Percentiles rank a stretch among this genome's conserved stretches.
These are phyloP conservation scores for Pangasianodon hypophthalmus DNA, from an alignment of 2,113 vertebrate species.

Conservation along the genomic window DNA sequence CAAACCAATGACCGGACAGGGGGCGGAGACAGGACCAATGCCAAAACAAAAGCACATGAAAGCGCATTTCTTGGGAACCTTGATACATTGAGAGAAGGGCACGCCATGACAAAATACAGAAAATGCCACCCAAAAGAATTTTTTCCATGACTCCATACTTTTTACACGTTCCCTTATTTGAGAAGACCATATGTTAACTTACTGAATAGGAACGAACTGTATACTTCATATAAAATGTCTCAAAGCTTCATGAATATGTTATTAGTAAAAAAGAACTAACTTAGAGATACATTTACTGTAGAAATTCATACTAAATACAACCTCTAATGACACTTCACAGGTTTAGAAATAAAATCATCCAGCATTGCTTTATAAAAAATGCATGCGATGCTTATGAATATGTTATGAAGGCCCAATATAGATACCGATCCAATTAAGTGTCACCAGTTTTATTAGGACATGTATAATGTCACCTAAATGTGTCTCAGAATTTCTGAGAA, in stretches of 20 bases:
- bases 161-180: neutral
- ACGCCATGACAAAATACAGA: neutral
- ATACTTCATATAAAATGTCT: neutral
- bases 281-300: neutral
- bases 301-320: neutral
- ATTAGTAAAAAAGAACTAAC: neutral
- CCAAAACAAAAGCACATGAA: neutral
- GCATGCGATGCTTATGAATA: slow-evolving; percentile 20
- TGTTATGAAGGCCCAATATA: slow-evolving; percentile 20
- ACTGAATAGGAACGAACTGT: neutral
- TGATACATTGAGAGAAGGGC: neutral
- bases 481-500: neutral
- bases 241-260: neutral
- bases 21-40: neutral
- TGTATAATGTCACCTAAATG: neutral
- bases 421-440: slow-evolving; percentile 15
- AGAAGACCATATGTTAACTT: neutral
- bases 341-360: neutral
- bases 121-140: neutral
- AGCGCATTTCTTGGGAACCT: neutral
- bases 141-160: no score
- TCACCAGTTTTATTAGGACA: slow-evolving; percentile 14
- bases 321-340: neutral
- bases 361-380: slow-evolving; percentile 10
- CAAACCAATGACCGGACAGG: neutral